phyloP scores from a whole-genome alignment of 1,140 invertebrate species.

The Nautilus pompilius region DNA sequence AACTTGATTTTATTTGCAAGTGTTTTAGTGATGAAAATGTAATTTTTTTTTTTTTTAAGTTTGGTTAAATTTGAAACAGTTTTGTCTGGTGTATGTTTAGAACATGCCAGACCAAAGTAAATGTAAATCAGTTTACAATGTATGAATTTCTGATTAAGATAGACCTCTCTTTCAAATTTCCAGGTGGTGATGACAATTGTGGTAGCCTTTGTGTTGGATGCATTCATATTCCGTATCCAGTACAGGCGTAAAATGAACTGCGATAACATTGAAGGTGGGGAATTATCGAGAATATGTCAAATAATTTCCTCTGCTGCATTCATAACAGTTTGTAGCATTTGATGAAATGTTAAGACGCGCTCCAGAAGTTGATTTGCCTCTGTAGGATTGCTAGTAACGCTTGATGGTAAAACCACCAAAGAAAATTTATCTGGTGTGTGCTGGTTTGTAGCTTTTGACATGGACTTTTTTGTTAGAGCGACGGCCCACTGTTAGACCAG shows the following conservation, averaged over 20 bases:
- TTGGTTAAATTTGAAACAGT: too few species aligned
- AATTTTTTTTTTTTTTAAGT: too few species aligned
- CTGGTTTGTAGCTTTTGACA: background rate
- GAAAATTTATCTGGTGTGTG: background rate
- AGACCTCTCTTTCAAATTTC: background rate
- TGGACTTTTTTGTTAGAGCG: background rate
- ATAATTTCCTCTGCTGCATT: background rate
- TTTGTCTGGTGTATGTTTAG: too few species aligned
- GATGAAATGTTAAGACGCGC: background rate
- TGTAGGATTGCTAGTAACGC: background rate
- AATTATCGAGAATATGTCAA: slow-evolving; percentile 10
- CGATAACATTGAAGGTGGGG: slow-evolving; percentile 72
- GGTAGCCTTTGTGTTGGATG: slow-evolving; percentile 84
- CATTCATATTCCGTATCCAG: slow-evolving; percentile 85
- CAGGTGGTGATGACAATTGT: slow-evolving; percentile 81
- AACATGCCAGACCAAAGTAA: background rate
- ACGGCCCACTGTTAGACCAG: too few species aligned
- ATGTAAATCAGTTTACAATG: too few species aligned
- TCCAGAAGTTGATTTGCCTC: background rate
- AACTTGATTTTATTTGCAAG: too few species aligned
- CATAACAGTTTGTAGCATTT: background rate
- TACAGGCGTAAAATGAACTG: slow-evolving; percentile 74
- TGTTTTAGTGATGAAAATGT: too few species aligned
- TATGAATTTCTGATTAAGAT: background rate
- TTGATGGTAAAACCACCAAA: slow-evolving; percentile 2